Percentiles rank a stretch among this genome's conserved stretches.
Conservation (phyloP, 2,888 invertebrate species). For the Ceratothoa steindachneri region DNA sequence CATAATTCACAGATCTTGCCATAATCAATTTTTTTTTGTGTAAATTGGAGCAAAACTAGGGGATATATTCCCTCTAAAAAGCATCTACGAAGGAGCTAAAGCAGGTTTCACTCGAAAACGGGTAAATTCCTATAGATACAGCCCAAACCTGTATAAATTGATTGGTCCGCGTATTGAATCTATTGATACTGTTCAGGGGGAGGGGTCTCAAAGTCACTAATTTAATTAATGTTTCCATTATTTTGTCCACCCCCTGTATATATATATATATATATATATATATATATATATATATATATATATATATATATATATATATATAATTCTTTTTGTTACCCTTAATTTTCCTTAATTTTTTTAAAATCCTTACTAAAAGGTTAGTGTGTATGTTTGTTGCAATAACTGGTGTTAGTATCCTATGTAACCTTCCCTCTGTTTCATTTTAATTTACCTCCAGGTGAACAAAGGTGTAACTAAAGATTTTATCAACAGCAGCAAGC, state of each 20-base stretch:
- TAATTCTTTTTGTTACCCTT: background rate
- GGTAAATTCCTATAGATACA: background rate
- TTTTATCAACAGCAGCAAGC: conserved; percentile 42
- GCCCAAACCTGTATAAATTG: too few species aligned
- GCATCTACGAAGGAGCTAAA: too few species aligned
- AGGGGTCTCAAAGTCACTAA: too few species aligned
- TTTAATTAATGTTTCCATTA: too few species aligned
- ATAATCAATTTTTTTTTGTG: too few species aligned
- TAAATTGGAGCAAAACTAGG: too few species aligned
- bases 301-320: conserved; percentile 2
- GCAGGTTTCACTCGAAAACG: too few species aligned
- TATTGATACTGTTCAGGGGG: too few species aligned
- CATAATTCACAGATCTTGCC: too few species aligned
- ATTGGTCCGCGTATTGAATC: too few species aligned
- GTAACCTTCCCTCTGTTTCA: background rate
- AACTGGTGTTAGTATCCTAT: background rate
- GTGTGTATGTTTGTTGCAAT: background rate
- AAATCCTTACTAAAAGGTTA: background rate
- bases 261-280: conserved; percentile 6
- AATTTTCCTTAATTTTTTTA: background rate
- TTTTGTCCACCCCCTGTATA: too few species aligned
- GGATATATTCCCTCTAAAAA: too few species aligned
- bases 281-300: conserved; percentile 11
- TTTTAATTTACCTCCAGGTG: conserved; percentile 22
- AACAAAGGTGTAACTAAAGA: conserved; percentile 40